Conservation (phyloP, 2,113 vertebrate genomes). For the Triplophysa rosa region DNA sequence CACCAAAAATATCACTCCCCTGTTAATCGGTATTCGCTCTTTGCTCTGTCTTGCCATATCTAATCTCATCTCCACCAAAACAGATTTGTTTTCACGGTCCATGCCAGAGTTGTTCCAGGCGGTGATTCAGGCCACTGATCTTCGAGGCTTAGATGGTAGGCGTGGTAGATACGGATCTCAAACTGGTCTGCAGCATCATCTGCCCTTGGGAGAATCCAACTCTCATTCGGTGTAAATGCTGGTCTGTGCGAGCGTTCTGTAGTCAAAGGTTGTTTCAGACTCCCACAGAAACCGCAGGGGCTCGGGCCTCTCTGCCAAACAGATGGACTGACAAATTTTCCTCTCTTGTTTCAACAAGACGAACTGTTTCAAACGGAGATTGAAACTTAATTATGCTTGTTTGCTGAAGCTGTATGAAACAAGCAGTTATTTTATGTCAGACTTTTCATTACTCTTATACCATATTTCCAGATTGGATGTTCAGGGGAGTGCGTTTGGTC, state of each 20-base stretch:
- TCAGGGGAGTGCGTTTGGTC: background rate
- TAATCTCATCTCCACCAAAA: slow-evolving; percentile 58
- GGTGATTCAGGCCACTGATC: slow-evolving; percentile 49
- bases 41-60: slow-evolving; percentile 44
- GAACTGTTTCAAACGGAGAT: background rate
- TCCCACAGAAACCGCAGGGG: slow-evolving; percentile 46
- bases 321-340: slow-evolving; percentile 47
- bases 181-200: slow-evolving; percentile 29
- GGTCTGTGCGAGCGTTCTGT: slow-evolving; percentile 11
- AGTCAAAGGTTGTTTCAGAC: slow-evolving; percentile 35
- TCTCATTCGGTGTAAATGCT: background rate
- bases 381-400: slow-evolving; percentile 33
- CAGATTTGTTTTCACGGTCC: slow-evolving; percentile 60
- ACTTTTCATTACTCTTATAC: slow-evolving; percentile 1
- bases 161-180: slow-evolving; percentile 58
- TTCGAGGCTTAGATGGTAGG: slow-evolving; percentile 50
- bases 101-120: slow-evolving; percentile 55
- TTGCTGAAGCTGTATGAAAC: background rate
- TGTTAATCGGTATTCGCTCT: slow-evolving; percentile 9
- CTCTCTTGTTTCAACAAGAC: slow-evolving; percentile 24
- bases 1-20: slow-evolving; percentile 15
- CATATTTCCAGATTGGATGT: slow-evolving; percentile 2
- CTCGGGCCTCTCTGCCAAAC: slow-evolving; percentile 15
- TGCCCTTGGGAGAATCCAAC: slow-evolving; percentile 39
- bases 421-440: background rate